Percentiles rank a stretch among this genome's conserved stretches.
These are phyloP conservation scores for Gopherus evgoodei DNA, from an alignment of 2,113 vertebrate genomes.

Conservation along the genomic window DNA sequence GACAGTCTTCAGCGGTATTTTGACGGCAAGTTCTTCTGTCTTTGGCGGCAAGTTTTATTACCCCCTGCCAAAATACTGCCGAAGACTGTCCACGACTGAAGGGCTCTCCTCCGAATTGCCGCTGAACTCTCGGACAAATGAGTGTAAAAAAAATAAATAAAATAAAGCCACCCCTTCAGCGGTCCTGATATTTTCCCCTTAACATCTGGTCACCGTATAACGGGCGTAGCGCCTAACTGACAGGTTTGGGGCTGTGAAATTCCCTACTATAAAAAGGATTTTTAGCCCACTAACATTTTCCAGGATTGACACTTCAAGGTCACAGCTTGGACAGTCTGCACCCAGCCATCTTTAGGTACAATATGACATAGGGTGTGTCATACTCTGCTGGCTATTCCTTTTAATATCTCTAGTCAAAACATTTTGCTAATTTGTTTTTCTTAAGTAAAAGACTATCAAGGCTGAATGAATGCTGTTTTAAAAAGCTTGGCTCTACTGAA, in stretches of 20 bases:
- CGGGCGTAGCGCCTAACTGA: not conserved
- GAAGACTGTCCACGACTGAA: too few species aligned
- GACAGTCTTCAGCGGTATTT: too few species aligned
- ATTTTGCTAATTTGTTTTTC: not conserved
- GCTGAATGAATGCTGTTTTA: constrained; percentile 11
- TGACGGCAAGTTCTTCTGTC: too few species aligned
- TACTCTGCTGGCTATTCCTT: not conserved
- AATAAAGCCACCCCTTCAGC: too few species aligned
- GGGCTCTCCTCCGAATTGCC: too few species aligned
- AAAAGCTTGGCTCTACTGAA: constrained; percentile 24
- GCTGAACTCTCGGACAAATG: too few species aligned
- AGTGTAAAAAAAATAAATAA: too few species aligned
- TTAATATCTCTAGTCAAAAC: not conserved
- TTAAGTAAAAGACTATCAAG: not conserved
- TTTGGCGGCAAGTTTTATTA: too few species aligned
- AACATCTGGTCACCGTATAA: too few species aligned
- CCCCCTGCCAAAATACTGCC: too few species aligned
- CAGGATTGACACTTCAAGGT: not conserved
- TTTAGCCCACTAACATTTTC: not conserved
- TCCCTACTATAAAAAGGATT: not conserved
- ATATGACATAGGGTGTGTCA: not conserved
- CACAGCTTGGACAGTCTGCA: not conserved
- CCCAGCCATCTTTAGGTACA: not conserved
- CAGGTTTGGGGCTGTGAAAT: not conserved
- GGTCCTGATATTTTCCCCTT: too few species aligned